Conservation (phyloP, 1,140 invertebrate genomes). For the Amyelois transitella region DNA sequence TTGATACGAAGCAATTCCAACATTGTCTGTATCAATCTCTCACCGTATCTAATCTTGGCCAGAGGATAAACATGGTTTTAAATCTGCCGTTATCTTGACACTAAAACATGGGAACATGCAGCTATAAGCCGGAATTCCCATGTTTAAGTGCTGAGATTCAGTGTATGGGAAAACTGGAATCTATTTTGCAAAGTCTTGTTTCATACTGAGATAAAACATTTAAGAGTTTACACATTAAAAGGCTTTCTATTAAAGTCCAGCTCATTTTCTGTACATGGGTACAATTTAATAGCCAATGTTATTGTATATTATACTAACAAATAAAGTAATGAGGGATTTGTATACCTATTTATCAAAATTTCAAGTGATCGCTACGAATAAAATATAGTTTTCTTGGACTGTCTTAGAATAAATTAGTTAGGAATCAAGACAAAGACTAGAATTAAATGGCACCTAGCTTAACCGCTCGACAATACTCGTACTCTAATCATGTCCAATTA, state of each 20-base stretch:
- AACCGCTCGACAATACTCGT: no score
- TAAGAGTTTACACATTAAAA: no score
- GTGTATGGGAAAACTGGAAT: not conserved
- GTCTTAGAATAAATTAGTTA: not conserved
- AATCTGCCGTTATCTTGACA: not conserved
- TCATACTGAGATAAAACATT: no score
- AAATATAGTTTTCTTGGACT: no score
- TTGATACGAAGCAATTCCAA: constrained; percentile 21
- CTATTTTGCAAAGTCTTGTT: not conserved
- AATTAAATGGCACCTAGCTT: not conserved
- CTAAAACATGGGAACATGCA: not conserved
- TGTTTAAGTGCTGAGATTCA: no score
- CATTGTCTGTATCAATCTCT: not conserved
- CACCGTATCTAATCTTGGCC: not conserved
- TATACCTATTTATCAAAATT: no score
- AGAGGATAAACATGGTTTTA: not conserved
- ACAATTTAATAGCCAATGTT: no score
- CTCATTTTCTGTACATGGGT: no score
- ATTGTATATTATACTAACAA: no score
- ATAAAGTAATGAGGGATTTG: no score
- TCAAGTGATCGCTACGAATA: no score
- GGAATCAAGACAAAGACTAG: not conserved
- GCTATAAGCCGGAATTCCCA: not conserved
- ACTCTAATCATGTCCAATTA: not conserved
- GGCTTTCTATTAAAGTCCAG: no score